Evolutionary conservation across 30 jellyfish, hydroid and myxozoan genomes (phyloP), one percentile per base, ranked within the genome.

Genomic region (Aurelia coerulea): DNA sequence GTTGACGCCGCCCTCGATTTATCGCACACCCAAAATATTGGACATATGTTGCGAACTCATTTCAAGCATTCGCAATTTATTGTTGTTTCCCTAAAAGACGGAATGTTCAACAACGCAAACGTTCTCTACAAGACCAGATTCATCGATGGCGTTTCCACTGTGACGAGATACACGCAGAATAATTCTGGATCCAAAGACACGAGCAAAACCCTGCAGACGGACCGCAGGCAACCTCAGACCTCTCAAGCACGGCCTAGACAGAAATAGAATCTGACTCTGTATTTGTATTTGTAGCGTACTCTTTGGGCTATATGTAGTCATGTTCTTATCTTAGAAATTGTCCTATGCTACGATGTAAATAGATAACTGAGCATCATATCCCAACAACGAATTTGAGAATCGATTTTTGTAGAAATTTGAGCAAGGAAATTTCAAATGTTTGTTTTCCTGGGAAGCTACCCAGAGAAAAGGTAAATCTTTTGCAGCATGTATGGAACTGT

Each of bases 1-100:
- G 98, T 96, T 7, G 99, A 96, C 72, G 99, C 99, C 17, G 99
- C 99, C 33, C 97, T 96, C n/a, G 99, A 96, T 68, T 58, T 96
- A 34, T 96, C 99, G 51, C 99, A 96, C 78, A 96, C 99, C 19
- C 99, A 96, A 76, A 96, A 96, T 82, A 96, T 96, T 54, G 99
- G 99, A 54, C 98, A 90, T 46, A 96, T 96, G 99, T 89, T 96
- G 29, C 90, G 97, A 17, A 59, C 94, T 46, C 99, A 96, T 75
- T 96, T 96, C 89, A 95, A 88, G 76, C 97, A 80, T 52, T 96
- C 99, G 50, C 99, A 96, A 80, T 96, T 96, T 80, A 96, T 96
- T 58, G 97, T 96, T 49, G 99, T 96, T 65, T 96, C 99, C 46
- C 86, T 96, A 33, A 96, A 96, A 73, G 99, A 96, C 49, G 99